These are phyloP conservation scores for Tupiocoris notatus DNA, from an alignment of 2,888 invertebrate genomes.

Conservation along the genomic window DNA sequence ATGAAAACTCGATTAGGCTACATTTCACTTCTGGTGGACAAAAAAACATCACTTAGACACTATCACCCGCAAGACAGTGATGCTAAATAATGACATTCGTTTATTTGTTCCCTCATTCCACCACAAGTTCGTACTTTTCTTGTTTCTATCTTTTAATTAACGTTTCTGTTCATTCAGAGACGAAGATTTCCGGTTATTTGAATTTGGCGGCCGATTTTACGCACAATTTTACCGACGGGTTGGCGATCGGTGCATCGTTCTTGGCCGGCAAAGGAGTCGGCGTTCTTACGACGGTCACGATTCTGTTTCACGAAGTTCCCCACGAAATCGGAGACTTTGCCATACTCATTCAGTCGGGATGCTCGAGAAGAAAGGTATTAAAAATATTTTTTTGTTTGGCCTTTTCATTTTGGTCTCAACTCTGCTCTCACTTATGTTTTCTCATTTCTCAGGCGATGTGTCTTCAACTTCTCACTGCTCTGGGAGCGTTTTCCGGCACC, in stretches of 20 bases:
- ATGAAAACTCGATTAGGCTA: too few relatives aligned
- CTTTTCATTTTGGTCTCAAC: not conserved
- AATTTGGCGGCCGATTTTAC: slow-evolving; percentile 98
- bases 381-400: not conserved
- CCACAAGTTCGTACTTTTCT: too few relatives aligned
- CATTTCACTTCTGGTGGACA: too few relatives aligned
- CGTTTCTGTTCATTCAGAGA: slow-evolving; percentile 53
- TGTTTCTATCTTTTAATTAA: too few relatives aligned
- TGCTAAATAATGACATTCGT: too few relatives aligned
- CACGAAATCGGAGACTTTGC: slow-evolving; percentile 99
- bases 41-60: too few relatives aligned
- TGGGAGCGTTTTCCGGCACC: slow-evolving; percentile 93
- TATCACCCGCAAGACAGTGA: too few relatives aligned
- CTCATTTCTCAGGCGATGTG: slow-evolving; percentile 73
- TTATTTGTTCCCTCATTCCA: too few relatives aligned
- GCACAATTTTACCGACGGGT: slow-evolving; percentile 98
- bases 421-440: not conserved
- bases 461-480: slow-evolving; percentile 88
- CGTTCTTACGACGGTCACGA: slow-evolving; percentile 89
- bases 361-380: slow-evolving; percentile 80
- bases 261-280: slow-evolving; percentile 86
- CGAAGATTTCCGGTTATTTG: slow-evolving; percentile 87
- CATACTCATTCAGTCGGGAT: slow-evolving; percentile 95
- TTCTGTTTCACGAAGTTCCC: slow-evolving; percentile 96
- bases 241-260: slow-evolving; percentile 97